These are phyloP conservation scores for Alouatta palliata DNA, from an alignment of 2,113 vertebrate species.

Conservation along the genomic window DNA sequence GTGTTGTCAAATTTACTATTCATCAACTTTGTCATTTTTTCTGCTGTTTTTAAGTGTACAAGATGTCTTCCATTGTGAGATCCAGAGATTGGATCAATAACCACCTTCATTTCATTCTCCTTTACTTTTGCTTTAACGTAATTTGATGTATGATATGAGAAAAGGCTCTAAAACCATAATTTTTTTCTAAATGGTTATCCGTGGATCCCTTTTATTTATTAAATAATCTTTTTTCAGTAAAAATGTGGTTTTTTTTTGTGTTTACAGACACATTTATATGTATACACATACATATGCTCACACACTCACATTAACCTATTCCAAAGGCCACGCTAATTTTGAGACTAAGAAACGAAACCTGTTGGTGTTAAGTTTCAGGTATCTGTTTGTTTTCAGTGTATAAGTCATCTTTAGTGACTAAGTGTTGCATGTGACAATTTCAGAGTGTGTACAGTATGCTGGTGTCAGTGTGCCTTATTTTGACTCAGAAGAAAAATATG, in stretches of 20 bases:
- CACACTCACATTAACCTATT: not conserved
- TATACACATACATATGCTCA: not conserved
- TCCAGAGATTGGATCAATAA: not conserved
- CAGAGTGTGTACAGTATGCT: not conserved
- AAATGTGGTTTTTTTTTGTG: not conserved
- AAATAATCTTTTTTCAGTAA: not conserved
- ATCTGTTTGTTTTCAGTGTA: not conserved
- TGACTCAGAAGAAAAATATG: not conserved
- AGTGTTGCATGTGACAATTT: not conserved
- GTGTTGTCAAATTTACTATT: not conserved
- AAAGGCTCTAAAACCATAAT: not conserved
- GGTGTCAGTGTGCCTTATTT: not conserved
- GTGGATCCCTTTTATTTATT: slow-evolving; percentile 1
- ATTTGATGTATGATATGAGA: not conserved
- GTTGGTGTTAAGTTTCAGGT: not conserved
- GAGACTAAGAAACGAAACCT: not conserved
- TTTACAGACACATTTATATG: not conserved
- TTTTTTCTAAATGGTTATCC: not conserved
- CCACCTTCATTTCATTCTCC: not conserved
- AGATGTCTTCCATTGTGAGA: not conserved
- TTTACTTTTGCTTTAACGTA: not conserved
- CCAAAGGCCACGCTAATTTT: not conserved
- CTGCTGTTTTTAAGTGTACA: not conserved
- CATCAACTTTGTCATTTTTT: not conserved
- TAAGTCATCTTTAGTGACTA: not conserved